A percentile compares a stretch with the other conserved stretches of the same genome.
These are phyloP conservation scores for Neosilurus mollespiculum DNA, from an alignment of 2,797 vertebrate species.

Conservation along the genomic window DNA sequence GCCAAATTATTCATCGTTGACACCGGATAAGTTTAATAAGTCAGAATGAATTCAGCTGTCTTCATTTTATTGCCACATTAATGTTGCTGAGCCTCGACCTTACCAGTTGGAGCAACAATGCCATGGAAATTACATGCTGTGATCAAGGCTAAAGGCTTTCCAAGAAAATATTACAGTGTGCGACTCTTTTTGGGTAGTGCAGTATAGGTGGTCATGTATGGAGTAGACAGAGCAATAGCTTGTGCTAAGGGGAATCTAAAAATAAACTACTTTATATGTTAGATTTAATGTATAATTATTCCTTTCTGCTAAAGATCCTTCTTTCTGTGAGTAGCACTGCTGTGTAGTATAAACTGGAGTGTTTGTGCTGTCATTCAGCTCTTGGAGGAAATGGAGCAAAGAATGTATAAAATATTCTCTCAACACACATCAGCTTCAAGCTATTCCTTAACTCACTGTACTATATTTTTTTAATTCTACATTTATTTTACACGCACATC, in stretches of 20 bases:
- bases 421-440: not conserved
- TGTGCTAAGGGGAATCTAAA: not conserved
- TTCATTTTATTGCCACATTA: too few relatives aligned
- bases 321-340: not conserved
- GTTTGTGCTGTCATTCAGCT: slow-evolving; percentile 1
- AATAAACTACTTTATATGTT: not conserved
- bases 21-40: too few relatives aligned
- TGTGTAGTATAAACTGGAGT: not conserved
- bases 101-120: too few relatives aligned
- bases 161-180: too few relatives aligned
- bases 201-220: not conserved
- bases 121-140: too few relatives aligned
- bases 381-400: not conserved
- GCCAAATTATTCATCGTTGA: too few relatives aligned
- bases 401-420: not conserved
- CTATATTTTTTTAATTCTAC: not conserved
- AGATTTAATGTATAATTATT: not conserved
- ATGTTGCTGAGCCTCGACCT: too few relatives aligned
- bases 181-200: too few relatives aligned
- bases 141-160: too few relatives aligned
- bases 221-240: not conserved
- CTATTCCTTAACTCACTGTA: too few relatives aligned
- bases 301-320: not conserved
- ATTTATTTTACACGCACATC: slow-evolving; percentile 44
- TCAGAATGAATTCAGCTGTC: too few relatives aligned